phyloP scores from a whole-genome alignment of 2,113 vertebrate genomes.

The Mohoua ochrocephala region DNA sequence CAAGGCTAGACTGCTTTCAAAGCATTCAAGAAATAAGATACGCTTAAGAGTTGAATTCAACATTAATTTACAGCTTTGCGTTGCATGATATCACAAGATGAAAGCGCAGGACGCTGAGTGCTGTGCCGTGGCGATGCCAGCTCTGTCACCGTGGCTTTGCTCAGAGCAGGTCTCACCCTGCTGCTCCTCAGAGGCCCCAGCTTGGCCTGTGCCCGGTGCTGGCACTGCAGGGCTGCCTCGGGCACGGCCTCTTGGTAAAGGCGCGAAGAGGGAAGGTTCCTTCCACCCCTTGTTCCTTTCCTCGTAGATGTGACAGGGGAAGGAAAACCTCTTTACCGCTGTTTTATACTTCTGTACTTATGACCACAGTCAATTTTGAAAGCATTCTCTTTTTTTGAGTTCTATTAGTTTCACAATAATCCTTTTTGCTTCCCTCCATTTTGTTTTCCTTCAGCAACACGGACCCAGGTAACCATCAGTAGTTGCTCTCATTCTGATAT shows the following conservation, averaged over 20 bases:
- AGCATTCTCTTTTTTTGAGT: not conserved
- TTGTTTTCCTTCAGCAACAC: not conserved
- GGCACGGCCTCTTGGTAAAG: fast-evolving
- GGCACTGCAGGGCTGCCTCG: not conserved
- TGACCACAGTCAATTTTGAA: not conserved
- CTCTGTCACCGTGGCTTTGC: not conserved
- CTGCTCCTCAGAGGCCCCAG: not conserved
- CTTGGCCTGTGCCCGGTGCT: not conserved
- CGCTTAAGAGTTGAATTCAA: not conserved
- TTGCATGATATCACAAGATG: not conserved
- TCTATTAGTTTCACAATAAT: not conserved
- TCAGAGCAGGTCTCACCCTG: not conserved
- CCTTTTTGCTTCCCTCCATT: not conserved
- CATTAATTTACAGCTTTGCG: not conserved
- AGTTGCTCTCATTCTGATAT: not conserved
- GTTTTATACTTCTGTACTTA: not conserved
- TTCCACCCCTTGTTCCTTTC: not conserved
- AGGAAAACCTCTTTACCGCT: not conserved
- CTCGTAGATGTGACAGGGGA: not conserved
- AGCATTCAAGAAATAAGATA: not conserved
- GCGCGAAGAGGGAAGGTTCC: not conserved
- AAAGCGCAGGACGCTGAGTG: not conserved
- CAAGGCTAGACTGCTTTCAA: not conserved
- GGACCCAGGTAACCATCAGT: not conserved
- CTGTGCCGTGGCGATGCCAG: not conserved